Evolutionary conservation across 1,140 invertebrate species (phyloP), one percentile per base, ranked within the genome.

Genomic region (Drosophila lacteicornis): DNA sequence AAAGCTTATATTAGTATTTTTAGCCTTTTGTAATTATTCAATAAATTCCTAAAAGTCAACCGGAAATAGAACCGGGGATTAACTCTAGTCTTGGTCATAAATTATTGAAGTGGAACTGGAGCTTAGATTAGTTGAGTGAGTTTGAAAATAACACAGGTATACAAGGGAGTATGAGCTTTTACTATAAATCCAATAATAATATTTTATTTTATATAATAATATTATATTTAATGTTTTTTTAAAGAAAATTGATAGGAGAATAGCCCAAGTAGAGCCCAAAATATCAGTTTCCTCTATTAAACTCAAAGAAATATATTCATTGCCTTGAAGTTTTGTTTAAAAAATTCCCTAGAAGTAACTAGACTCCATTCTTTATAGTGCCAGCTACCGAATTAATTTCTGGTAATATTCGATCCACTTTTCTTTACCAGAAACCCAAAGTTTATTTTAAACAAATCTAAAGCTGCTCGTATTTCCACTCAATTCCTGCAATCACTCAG

Each of bases 1-100:
- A 7, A 27, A 30, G 47, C 33, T 49, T 53, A 11, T 3, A 19
- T 17, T n/a, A 27, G 25, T 66, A 25, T 25, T 17, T 43, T 25
- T 11, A 33, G 11, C n/a, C 30, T 8, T 53, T 13, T 17, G 5
- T 33, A 2, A 12, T 6, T 36, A 36, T 36, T 36, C 38, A 19
- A 56, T n/a, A 13, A 42, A 19, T 67, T 63, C 61, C 17, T 22
- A 47, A 40, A 19, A 45, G 63, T 27, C n/a, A 25, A 69, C 49
- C 67, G 63, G 67, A 70, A 70, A 55, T 40, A 46, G 13, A 70
- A 53, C 30, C 12, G 63, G 50, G 63, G 62, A 70, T 70, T 70
- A 68, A 55, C 1, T 19, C 40, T 46, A 33, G n/a, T 57, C 19
- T 46, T 33, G 30, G 36, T 63, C 55, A 46, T 47, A 70, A 68